A percentile compares a stretch with the other conserved stretches of the same genome.
Conservation (phyloP, 2,888 invertebrate genomes). For the Lagria hirta region DNA sequence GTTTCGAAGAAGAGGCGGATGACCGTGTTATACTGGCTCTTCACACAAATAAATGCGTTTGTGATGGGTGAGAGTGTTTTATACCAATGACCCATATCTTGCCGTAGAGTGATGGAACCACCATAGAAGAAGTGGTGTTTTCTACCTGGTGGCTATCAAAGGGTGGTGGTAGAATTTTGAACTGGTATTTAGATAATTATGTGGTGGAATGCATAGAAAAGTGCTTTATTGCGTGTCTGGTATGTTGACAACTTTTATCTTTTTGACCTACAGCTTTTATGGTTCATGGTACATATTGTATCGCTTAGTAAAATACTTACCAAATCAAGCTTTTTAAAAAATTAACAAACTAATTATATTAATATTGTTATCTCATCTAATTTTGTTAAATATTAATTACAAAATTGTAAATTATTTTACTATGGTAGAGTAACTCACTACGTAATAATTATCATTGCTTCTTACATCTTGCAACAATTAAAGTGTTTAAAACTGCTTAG, state of each 20-base stretch:
- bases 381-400: no score
- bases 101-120: constrained; percentile 20
- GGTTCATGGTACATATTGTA: no score
- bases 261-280: constrained; percentile 11
- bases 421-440: no score
- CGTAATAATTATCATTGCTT: no score
- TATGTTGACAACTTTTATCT: constrained; percentile 18
- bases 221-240: constrained; percentile 21
- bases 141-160: constrained; percentile 22
- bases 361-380: no score
- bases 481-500: no score
- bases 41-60: constrained; percentile 46
- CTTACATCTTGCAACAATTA: no score
- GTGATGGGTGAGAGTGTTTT: constrained; percentile 44
- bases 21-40: constrained; percentile 49
- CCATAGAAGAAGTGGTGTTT: no score
- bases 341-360: no score
- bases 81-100: constrained; percentile 49
- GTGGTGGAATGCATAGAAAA: constrained; percentile 21
- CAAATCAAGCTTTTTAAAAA: no score
- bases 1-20: constrained; percentile 37
- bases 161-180: constrained; percentile 32
- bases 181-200: constrained; percentile 21
- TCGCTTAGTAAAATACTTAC: no score
- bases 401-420: no score